Base-by-base conservation (phyloP, 2,797 vertebrate genomes). In the Echeneis naucrates region DNA sequence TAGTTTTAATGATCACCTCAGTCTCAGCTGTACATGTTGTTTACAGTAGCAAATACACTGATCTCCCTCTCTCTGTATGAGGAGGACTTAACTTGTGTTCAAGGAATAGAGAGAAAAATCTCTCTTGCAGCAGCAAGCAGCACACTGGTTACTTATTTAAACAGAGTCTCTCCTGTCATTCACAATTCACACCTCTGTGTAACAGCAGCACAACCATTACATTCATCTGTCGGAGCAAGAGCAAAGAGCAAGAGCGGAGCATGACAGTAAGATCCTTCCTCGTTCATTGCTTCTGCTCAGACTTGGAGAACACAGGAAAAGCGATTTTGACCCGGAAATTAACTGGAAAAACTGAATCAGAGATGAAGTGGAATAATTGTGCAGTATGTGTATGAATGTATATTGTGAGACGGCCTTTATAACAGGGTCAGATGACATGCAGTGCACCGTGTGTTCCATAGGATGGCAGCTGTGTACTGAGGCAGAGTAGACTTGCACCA, bases 391-490 rank as follows among this genome's bases (percentile, higher is more conserved):
- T 42, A 19, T 32, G 21, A 32, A 57, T 51, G n/a, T n/a, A 40
- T 53, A 27, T 19, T 47, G 14, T 11, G 17, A 45, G 21, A 0
- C 2, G 27, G 40, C n/a, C n/a, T n/a, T 42, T 27, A 32, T 58
- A 45, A 48, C 4, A 8, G 27, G 58, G 64, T 78, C 59, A 75
- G 45, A 68, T 44, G 35, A 45, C 60, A 75, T 89, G 87, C 77
- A 91, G 86, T 89, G 80, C 84, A 62, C 75, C 7, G 21, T 76
- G 64, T 80, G 84, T 78, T 86, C 91, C 93, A 91, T 89, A 64
- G 83, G 93, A 88, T 84, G 92, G 91, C 91, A 93, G 91, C 85
- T 82, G 85, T 87, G 84, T 33, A 70, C 86, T 80, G 78, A 89
- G 19, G 61, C 76, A 83, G 66, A 69, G 59, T 24, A 21, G 59